phyloP scores from a whole-genome alignment of 1,140 invertebrate species.

The Popillia japonica region DNA sequence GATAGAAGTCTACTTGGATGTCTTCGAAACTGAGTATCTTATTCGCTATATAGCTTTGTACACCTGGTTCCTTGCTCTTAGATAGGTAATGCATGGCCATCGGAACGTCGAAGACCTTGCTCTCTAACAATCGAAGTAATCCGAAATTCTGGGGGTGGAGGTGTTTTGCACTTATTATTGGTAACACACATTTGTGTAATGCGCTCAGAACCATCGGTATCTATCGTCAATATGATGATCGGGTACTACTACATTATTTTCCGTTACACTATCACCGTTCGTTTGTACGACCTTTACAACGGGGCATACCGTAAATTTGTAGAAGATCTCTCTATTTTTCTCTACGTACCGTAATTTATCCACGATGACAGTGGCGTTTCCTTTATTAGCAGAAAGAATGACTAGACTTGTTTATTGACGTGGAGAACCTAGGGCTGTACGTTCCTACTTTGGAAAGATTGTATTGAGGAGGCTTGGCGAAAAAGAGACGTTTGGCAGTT shows the following conservation, averaged over 20 bases:
- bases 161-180: slow-evolving; percentile 1
- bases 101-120: slow-evolving; percentile 96
- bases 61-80: slow-evolving; percentile 97
- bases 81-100: slow-evolving; percentile 98
- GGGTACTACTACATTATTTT: slow-evolving; percentile 24
- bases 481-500: too few species aligned
- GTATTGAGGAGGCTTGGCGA: too few species aligned
- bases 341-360: too few species aligned
- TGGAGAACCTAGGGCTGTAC: too few species aligned
- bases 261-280: neutral
- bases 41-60: slow-evolving; percentile 95
- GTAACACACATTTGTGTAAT: slow-evolving; percentile 33
- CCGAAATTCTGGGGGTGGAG: slow-evolving; percentile 53
- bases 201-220: neutral
- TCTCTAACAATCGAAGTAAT: slow-evolving; percentile 92
- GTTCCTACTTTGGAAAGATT: too few species aligned
- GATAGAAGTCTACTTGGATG: slow-evolving; percentile 94
- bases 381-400: too few species aligned
- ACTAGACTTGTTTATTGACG: too few species aligned
- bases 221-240: neutral
- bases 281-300: neutral
- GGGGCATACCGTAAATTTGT: neutral
- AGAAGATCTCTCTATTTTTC: too few species aligned
- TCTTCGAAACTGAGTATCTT: slow-evolving; percentile 95
- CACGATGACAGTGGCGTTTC: too few species aligned